These are phyloP conservation scores for Takifugu flavidus DNA, from an alignment of 2,113 vertebrate genomes.

Conservation along the genomic window DNA sequence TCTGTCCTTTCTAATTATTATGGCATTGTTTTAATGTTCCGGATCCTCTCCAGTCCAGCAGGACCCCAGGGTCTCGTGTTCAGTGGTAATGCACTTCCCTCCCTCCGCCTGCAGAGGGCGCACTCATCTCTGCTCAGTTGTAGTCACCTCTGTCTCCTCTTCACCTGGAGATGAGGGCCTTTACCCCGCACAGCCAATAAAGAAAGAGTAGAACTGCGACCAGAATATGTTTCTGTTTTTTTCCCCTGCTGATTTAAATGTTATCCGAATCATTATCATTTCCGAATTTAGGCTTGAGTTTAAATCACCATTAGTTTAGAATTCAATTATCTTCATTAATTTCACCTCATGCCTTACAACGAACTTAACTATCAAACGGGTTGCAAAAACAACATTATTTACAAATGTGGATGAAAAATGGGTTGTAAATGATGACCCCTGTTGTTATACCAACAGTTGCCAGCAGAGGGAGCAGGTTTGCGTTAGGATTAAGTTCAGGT, in stretches of 20 bases:
- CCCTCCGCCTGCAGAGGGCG: conserved; percentile 65
- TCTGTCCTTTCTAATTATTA: too few relatives aligned
- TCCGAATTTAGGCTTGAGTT: neutral
- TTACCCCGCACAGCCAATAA: too few relatives aligned
- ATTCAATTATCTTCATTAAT: too few relatives aligned
- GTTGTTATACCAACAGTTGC: conserved; percentile 27
- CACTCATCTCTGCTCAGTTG: conserved; percentile 31
- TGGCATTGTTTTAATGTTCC: neutral
- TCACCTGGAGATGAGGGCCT: neutral
- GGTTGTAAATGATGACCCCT: too few relatives aligned
- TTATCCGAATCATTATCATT: conserved; percentile 1
- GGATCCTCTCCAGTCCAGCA: conserved; percentile 70
- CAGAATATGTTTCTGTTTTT: conserved; percentile 10
- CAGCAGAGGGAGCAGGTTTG: conserved; percentile 42
- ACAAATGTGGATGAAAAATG: too few relatives aligned
- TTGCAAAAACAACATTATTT: too few relatives aligned
- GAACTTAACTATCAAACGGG: too few relatives aligned
- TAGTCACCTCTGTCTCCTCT: conserved; percentile 3
- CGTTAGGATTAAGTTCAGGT: too few relatives aligned
- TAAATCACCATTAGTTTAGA: neutral
- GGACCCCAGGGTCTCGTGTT: conserved; percentile 72
- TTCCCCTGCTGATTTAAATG: conserved; percentile 7
- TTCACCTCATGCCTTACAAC: too few relatives aligned
- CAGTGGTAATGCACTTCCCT: conserved; percentile 35
- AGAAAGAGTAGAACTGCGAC: conserved; percentile 20